These are phyloP conservation scores for Choreutis nemorana DNA, from an alignment of 2,888 invertebrate genomes.

Conservation along the genomic window DNA sequence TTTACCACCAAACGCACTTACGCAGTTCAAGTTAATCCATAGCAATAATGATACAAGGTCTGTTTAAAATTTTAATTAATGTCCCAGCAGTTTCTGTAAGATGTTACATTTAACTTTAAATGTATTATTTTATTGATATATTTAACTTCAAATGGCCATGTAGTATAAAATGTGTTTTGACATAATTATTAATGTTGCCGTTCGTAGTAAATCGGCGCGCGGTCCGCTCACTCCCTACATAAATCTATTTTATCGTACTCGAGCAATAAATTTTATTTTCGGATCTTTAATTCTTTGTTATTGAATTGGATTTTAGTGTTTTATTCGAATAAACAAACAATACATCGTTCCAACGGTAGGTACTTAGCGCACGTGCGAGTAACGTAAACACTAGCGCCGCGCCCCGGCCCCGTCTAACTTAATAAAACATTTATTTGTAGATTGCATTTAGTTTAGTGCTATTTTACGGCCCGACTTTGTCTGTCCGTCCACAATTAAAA, in stretches of 20 bases:
- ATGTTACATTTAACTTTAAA: too few species aligned
- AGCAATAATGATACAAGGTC: too few species aligned
- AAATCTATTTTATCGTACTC: slow-evolving; percentile 66
- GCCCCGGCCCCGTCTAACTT: slow-evolving; percentile 39
- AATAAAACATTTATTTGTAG: slow-evolving; percentile 58
- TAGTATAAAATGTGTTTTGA: too few species aligned
- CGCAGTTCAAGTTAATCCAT: too few species aligned
- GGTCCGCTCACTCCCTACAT: slow-evolving; percentile 43
- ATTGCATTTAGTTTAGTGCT: slow-evolving; percentile 35
- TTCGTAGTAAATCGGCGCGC: slow-evolving; percentile 22
- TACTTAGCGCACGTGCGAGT: slow-evolving; percentile 57
- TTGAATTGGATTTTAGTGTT: slow-evolving; percentile 67
- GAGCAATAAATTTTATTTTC: slow-evolving; percentile 66
- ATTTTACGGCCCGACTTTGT: slow-evolving; percentile 45
- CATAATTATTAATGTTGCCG: too few species aligned
- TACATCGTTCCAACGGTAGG: slow-evolving; percentile 52
- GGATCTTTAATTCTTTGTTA: slow-evolving; percentile 68
- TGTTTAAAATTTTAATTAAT: too few species aligned
- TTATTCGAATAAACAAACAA: slow-evolving; percentile 66
- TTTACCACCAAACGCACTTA: too few species aligned
- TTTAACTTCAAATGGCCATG: too few species aligned
- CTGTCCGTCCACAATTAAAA: slow-evolving; percentile 60
- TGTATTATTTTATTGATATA: too few species aligned
- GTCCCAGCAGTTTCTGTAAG: too few species aligned
- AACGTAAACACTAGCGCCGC: slow-evolving; percentile 38